phyloP scores from a whole-genome alignment of 1,140 invertebrate species.

The Drosophila hydei region DNA sequence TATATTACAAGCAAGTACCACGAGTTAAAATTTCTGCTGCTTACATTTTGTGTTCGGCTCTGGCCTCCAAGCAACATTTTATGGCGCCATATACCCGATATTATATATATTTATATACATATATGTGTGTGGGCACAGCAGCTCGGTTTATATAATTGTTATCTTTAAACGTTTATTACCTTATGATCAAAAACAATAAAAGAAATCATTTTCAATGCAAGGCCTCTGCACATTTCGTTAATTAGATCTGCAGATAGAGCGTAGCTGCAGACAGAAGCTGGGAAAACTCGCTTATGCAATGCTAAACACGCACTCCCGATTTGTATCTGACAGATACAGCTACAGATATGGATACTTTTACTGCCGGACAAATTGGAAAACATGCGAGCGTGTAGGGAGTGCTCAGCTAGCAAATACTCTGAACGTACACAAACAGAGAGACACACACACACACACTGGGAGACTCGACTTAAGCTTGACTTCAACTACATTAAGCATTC shows the following conservation, averaged over 20 bases:
- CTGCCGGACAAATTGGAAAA: too few relatives aligned
- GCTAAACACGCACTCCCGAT: not conserved
- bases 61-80: conserved; percentile 47
- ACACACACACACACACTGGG: too few relatives aligned
- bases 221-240: conserved; percentile 18
- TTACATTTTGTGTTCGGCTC: not conserved
- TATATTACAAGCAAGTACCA: conserved; percentile 50
- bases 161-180: conserved; percentile 72
- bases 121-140: conserved; percentile 13
- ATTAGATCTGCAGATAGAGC: conserved; percentile 43
- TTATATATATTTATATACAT: conserved; percentile 39
- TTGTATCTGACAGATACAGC: too few relatives aligned
- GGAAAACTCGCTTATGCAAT: conserved; percentile 31
- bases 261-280: not conserved
- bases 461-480: too few relatives aligned
- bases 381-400: too few relatives aligned
- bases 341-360: conserved; percentile 29
- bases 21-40: conserved; percentile 32
- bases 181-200: conserved; percentile 71
- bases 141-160: conserved; percentile 67
- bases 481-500: too few relatives aligned
- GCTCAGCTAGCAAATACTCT: too few relatives aligned
- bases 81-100: conserved; percentile 29
- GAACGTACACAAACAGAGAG: too few relatives aligned
- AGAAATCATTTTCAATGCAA: conserved; percentile 76